A percentile compares a stretch with the other conserved stretches of the same genome.
Conservation (phyloP, 92 coral and sea anemone genomes). For the Bergia sp. region DNA sequence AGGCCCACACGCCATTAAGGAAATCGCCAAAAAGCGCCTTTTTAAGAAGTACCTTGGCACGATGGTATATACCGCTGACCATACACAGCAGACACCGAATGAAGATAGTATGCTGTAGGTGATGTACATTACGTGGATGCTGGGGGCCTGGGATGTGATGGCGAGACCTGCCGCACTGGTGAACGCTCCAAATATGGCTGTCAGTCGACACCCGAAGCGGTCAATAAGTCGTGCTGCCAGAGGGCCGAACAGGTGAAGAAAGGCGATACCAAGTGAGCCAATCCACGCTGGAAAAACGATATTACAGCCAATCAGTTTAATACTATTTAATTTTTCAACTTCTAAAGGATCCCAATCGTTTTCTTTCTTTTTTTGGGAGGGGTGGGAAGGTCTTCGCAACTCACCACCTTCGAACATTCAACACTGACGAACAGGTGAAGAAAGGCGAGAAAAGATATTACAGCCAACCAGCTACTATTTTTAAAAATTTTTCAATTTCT, state of each 20-base stretch:
- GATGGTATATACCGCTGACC: background rate
- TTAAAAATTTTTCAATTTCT: too few species aligned
- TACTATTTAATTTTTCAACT: too few species aligned
- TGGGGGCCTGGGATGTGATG: slow-evolving; percentile 27
- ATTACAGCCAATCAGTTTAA: too few species aligned
- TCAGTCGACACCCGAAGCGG: slow-evolving; percentile 38
- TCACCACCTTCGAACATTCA: too few species aligned
- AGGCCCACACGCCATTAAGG: background rate
- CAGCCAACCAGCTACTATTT: too few species aligned
- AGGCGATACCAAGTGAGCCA: slow-evolving; percentile 21
- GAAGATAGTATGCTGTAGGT: slow-evolving; percentile 12
- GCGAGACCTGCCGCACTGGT: slow-evolving; percentile 23
- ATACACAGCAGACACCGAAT: slow-evolving; percentile 1
- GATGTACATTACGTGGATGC: slow-evolving; percentile 23
- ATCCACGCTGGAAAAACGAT: slow-evolving; percentile 18
- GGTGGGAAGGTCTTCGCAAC: too few species aligned
- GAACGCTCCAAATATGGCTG: slow-evolving; percentile 31
- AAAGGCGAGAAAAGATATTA: too few species aligned
- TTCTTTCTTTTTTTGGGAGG: too few species aligned
- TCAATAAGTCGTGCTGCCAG: slow-evolving; percentile 32
- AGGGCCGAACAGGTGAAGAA: slow-evolving; percentile 17
- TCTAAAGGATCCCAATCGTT: too few species aligned
- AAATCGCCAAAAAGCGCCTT: background rate
- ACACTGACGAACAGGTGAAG: too few species aligned
- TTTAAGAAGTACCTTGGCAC: background rate